Conservation (phyloP, 2,113 vertebrate species). For the Pachypanchax playfairii region DNA sequence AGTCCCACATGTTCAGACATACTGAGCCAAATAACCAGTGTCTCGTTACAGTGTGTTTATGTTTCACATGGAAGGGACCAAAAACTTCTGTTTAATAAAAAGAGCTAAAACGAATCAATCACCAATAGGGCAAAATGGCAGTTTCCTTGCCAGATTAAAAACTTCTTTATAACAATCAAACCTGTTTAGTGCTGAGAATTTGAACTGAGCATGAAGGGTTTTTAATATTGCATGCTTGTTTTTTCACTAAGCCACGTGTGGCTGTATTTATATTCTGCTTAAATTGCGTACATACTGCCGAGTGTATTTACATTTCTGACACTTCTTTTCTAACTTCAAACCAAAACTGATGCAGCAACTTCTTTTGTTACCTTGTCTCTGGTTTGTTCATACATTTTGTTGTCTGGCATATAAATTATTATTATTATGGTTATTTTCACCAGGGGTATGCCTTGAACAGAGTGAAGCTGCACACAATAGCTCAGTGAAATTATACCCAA, state of each 20-base stretch:
- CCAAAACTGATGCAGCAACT: constrained; percentile 47
- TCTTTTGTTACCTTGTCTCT: constrained; percentile 20
- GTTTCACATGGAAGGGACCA: constrained; percentile 57
- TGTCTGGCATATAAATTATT: constrained; percentile 18
- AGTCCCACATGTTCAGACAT: constrained; percentile 11
- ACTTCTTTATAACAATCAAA: constrained; percentile 53
- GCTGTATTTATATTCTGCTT: constrained; percentile 74
- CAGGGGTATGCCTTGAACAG: constrained; percentile 52
- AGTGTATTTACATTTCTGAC: constrained; percentile 63
- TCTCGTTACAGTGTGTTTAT: constrained; percentile 16
- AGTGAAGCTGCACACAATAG: constrained; percentile 30
- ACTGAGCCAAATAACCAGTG: constrained; percentile 40
- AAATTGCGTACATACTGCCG: constrained; percentile 73
- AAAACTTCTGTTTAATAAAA: constrained; percentile 49
- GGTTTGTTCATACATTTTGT: constrained; percentile 13
- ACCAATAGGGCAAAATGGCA: background rate
- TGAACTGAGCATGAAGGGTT: constrained; percentile 56
- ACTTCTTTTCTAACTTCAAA: constrained; percentile 54
- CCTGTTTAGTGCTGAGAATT: constrained; percentile 48
- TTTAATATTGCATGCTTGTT: constrained; percentile 75
- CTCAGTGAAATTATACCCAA: constrained; percentile 34
- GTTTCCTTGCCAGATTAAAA: constrained; percentile 34
- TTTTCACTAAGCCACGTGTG: constrained; percentile 60
- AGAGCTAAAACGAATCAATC: constrained; percentile 19
- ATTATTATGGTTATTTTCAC: constrained; percentile 42